Conservation (phyloP, 2,113 vertebrate species). For the Meleagris gallopavo region DNA sequence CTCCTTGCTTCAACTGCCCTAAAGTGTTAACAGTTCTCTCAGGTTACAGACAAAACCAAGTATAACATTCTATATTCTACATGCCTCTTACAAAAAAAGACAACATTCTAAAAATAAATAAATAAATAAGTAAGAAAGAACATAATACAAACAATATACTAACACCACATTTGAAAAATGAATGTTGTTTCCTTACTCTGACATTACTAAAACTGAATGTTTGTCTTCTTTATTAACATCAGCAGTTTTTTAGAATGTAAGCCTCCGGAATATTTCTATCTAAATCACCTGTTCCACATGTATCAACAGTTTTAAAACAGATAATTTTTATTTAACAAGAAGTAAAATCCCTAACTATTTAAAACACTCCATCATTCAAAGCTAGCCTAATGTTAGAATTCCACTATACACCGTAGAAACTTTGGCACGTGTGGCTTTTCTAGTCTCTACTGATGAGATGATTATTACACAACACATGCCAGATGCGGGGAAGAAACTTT, state of each 20-base stretch:
- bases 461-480: background rate
- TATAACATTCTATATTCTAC: background rate
- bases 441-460: background rate
- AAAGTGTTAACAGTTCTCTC: background rate
- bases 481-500: background rate
- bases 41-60: background rate
- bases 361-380: background rate
- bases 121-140: background rate
- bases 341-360: background rate
- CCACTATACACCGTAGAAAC: accelerated
- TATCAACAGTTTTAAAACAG: background rate
- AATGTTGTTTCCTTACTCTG: background rate
- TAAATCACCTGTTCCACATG: background rate
- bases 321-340: background rate
- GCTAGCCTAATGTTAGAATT: background rate
- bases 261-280: background rate
- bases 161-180: background rate
- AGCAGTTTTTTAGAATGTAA: background rate
- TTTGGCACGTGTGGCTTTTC: background rate
- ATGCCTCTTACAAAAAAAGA: background rate
- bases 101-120: background rate
- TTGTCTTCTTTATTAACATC: background rate
- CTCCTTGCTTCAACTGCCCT: background rate
- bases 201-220: background rate
- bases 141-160: background rate